Conservation (phyloP, 2,888 invertebrate species). For the Callimorpha dominula region DNA sequence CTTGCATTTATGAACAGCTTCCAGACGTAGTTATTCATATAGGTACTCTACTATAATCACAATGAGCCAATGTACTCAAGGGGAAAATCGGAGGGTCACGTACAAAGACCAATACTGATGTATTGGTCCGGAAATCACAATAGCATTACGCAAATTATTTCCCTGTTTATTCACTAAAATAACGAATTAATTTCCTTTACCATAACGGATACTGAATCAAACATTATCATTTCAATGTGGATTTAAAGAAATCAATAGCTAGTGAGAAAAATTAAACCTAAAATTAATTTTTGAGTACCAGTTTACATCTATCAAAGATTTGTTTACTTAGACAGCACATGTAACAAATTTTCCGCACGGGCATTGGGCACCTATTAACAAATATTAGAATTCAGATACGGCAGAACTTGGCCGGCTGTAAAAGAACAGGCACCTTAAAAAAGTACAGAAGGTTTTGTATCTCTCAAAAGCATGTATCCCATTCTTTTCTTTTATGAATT, state of each 20-base stretch:
- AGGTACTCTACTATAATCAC: constrained; percentile 45
- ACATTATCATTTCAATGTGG: constrained; percentile 8
- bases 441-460: too few species aligned
- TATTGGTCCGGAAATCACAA: constrained; percentile 55
- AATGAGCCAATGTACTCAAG: constrained; percentile 43
- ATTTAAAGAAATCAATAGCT: constrained; percentile 1
- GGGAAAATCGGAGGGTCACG: constrained; percentile 51
- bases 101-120: constrained; percentile 49
- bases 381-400: too few species aligned
- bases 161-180: constrained; percentile 44
- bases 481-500: too few species aligned
- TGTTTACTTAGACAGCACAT: too few species aligned
- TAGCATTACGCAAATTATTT: constrained; percentile 50
- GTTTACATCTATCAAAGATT: too few species aligned
- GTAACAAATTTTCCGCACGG: too few species aligned
- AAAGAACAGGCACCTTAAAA: too few species aligned
- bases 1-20: constrained; percentile 31
- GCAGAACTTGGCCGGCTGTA: too few species aligned
- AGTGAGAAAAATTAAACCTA: not conserved
- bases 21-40: constrained; percentile 48
- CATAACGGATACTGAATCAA: not conserved
- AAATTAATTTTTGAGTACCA: too few species aligned
- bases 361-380: too few species aligned
- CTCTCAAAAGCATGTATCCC: too few species aligned
- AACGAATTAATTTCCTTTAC: constrained; percentile 40